A percentile compares a stretch with the other conserved stretches of the same genome.
Conservation (phyloP, 2,113 vertebrate genomes). For the Amazona vittata region DNA sequence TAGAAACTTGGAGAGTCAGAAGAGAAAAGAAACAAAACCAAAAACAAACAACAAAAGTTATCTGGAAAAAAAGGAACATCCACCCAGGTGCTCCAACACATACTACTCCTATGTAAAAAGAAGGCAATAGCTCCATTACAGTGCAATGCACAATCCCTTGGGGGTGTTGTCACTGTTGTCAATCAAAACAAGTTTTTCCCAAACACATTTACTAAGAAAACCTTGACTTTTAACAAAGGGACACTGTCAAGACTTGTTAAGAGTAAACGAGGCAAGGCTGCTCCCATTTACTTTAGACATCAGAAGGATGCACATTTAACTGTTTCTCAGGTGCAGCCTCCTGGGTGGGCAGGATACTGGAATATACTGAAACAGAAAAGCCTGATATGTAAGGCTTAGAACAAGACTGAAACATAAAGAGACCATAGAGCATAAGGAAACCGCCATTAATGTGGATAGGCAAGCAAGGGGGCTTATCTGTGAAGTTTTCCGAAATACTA, state of each 20-base stretch:
- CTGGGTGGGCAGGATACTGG: background rate
- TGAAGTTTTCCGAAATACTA: background rate
- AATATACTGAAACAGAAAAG: background rate
- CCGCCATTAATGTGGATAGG: background rate
- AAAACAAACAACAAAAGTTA: background rate
- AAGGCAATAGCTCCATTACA: background rate
- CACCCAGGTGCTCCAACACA: background rate
- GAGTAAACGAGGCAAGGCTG: background rate
- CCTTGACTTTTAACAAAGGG: slow-evolving; percentile 7
- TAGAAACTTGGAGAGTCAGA: background rate
- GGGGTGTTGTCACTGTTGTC: background rate
- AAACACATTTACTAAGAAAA: slow-evolving; percentile 27
- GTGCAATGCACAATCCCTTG: background rate
- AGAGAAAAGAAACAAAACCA: background rate
- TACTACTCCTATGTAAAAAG: background rate
- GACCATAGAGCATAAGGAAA: background rate
- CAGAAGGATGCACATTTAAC: slow-evolving; percentile 21
- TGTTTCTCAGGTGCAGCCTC: background rate
- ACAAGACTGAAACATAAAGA: background rate
- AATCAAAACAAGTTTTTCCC: slow-evolving; percentile 35
- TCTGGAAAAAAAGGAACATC: background rate
- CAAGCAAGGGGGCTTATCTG: background rate
- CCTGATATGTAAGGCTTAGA: background rate
- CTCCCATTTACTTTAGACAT: background rate
- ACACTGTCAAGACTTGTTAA: slow-evolving; percentile 38